A percentile compares a stretch with the other conserved stretches of the same genome.
Evolutionary conservation across 2,113 vertebrate genomes (phyloP).

Genomic region (Percopsis transmontana): DNA sequence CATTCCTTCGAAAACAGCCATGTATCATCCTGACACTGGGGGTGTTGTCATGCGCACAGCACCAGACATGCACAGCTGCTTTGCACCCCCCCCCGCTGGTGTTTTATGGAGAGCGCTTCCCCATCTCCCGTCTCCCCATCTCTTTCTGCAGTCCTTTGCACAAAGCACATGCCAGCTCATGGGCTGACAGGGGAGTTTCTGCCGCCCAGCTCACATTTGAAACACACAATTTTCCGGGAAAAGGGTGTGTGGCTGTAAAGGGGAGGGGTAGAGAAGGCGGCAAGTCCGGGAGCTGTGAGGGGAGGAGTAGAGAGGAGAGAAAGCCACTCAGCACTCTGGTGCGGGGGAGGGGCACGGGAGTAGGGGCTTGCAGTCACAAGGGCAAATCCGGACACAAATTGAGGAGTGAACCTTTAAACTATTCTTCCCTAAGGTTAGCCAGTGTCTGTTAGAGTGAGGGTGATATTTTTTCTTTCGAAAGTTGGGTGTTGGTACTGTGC

Average conservation of each 20-base stretch:
- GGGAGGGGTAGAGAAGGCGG: too few species aligned
- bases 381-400: too few species aligned
- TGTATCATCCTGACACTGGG: conserved; percentile 43
- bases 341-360: too few species aligned
- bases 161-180: too few species aligned
- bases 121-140: background rate
- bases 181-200: too few species aligned
- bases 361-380: too few species aligned
- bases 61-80: conserved; percentile 12
- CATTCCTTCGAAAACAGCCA: conserved; percentile 7
- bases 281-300: too few species aligned
- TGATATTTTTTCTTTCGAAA: conserved; percentile 15
- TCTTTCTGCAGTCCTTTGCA: background rate
- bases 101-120: conserved; percentile 14
- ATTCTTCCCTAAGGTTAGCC: conserved; percentile 10
- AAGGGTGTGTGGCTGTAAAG: too few species aligned
- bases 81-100: conserved; percentile 6
- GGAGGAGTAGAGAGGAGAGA: too few species aligned
- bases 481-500: conserved; percentile 20
- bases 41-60: conserved; percentile 10
- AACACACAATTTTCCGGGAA: too few species aligned
- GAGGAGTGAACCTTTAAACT: background rate
- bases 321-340: too few species aligned
- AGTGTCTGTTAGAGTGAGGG: conserved; percentile 3
- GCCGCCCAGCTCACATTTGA: too few species aligned